These are phyloP conservation scores for Yponomeuta cagnagella DNA, from an alignment of 2,888 invertebrate genomes.

Conservation along the genomic window DNA sequence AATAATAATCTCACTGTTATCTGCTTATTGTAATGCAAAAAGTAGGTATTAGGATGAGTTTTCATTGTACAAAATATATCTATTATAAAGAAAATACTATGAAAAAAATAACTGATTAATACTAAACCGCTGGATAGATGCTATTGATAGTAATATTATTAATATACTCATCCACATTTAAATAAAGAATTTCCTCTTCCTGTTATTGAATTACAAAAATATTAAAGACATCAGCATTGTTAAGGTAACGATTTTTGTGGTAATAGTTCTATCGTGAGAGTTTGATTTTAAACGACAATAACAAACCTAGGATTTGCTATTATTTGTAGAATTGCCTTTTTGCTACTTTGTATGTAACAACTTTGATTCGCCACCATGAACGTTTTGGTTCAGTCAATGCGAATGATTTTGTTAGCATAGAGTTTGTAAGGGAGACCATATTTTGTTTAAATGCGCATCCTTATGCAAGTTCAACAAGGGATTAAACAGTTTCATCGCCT, in stretches of 20 bases:
- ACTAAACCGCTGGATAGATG: conserved; percentile 2
- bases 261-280: background rate
- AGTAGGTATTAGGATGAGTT: conserved; percentile 1
- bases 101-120: background rate
- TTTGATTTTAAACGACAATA: no score
- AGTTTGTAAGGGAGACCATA: no score
- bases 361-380: no score
- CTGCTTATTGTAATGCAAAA: conserved; percentile 10
- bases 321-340: no score
- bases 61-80: conserved; percentile 2
- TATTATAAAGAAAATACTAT: background rate
- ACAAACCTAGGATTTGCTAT: no score
- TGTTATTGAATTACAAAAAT: conserved; percentile 4
- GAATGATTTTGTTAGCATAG: no score
- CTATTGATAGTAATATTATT: conserved; percentile 1
- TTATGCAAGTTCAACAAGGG: no score
- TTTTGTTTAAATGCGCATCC: no score
- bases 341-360: no score
- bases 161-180: conserved; percentile 8
- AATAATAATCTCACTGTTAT: conserved; percentile 12
- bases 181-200: background rate
- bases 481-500: no score
- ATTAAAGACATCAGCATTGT: background rate
- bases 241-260: background rate
- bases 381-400: no score